A percentile compares a stretch with the other conserved stretches of the same genome.
Evolutionary conservation across 2,113 vertebrate species (phyloP).

Genomic region (Oryzias javanicus): DNA sequence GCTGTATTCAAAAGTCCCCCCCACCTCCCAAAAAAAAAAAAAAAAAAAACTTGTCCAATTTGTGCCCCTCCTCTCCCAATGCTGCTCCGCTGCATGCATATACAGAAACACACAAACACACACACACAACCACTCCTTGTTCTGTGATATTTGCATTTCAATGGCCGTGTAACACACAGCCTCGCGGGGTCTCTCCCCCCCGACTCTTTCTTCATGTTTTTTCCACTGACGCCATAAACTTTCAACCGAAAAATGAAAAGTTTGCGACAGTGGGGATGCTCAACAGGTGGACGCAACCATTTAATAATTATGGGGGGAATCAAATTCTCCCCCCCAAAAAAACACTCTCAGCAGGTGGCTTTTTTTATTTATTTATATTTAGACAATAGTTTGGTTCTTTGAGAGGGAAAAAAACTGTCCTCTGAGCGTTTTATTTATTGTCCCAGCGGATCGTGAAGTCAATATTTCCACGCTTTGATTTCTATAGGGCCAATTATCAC

Average conservation of each 20-base stretch:
- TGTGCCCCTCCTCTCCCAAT: conserved; percentile 73
- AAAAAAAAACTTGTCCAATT: conserved; percentile 78
- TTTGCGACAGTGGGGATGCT: conserved; percentile 29
- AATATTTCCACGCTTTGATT: conserved; percentile 50
- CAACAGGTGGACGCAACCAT: too few relatives aligned
- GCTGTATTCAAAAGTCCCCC: conserved; percentile 78
- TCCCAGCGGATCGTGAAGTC: conserved; percentile 2
- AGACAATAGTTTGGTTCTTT: too few relatives aligned
- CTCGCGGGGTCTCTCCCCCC: conserved; percentile 53
- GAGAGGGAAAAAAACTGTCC: conserved; percentile 1
- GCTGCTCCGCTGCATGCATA: conserved; percentile 66
- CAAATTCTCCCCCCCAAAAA: too few relatives aligned
- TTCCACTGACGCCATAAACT: conserved; percentile 68
- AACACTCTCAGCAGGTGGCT: conserved; percentile 21
- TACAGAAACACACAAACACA: conserved; percentile 53
- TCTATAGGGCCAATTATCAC: conserved; percentile 64
- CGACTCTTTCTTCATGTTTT: conserved; percentile 55
- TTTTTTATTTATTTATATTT: too few relatives aligned
- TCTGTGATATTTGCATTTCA: conserved; percentile 85
- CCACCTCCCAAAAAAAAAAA: conserved; percentile 8
- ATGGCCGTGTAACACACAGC: conserved; percentile 79
- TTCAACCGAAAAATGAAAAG: conserved; percentile 54
- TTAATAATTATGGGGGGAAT: too few relatives aligned
- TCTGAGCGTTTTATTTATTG: conserved; percentile 7
- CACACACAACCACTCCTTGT: conserved; percentile 79